Percentiles rank a stretch among this genome's conserved stretches.
phyloP scores from a whole-genome alignment of 2,113 vertebrate genomes.

The Gadus chalcogrammus region DNA sequence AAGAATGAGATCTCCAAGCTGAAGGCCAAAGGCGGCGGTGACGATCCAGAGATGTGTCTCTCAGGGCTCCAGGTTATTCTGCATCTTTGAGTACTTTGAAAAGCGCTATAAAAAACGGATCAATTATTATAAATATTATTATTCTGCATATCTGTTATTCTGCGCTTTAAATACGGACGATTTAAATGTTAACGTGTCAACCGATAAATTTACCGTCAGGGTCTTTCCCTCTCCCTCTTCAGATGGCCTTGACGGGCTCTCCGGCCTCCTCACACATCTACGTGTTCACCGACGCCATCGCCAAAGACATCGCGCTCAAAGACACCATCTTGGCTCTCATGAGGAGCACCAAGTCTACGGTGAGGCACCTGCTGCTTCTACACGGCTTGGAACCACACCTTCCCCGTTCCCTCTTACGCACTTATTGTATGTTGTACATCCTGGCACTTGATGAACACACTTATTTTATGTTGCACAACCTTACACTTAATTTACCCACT shows the following conservation, averaged over 20 bases:
- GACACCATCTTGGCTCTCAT: constrained; percentile 67
- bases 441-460: too few species aligned
- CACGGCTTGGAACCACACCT: not conserved
- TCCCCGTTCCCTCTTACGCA: not conserved
- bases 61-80: constrained; percentile 70
- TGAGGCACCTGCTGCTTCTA: constrained; percentile 34
- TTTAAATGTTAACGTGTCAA: not conserved
- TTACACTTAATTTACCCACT: too few species aligned
- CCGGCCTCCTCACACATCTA: constrained; percentile 67
- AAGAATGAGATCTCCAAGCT: constrained; percentile 65
- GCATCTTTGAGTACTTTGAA: not conserved
- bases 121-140: constrained; percentile 18
- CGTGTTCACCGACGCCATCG: constrained; percentile 70
- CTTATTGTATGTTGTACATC: too few species aligned
- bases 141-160: not conserved
- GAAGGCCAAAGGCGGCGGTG: constrained; percentile 28
- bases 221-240: constrained; percentile 24
- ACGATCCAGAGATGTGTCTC: constrained; percentile 67
- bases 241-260: constrained; percentile 71
- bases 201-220: not conserved
- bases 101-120: too few species aligned
- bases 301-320: constrained; percentile 65
- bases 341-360: constrained; percentile 62
- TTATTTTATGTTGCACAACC: too few species aligned
- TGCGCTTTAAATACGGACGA: not conserved